Base-by-base conservation (phyloP, 2,797 vertebrate species). In the Propithecus perrieri region DNA sequence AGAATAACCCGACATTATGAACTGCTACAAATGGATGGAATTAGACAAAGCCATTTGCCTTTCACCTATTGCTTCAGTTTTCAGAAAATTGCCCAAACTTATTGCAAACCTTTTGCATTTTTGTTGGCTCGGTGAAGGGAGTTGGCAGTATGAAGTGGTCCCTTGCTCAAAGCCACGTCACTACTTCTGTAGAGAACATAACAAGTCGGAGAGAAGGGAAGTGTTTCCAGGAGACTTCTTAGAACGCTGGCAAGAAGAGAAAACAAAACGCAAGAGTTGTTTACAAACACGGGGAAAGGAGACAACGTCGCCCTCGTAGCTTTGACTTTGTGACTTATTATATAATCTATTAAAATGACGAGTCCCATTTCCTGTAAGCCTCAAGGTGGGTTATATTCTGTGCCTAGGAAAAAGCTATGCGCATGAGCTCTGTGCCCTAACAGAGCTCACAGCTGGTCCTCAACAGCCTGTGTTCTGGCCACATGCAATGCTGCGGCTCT, bases 41-140 rank as follows among this genome's bases (percentile, higher is more conserved):
- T 33, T 18, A 86, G 86, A 91, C 30, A 50, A 67, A 57, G 53
- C 18, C 57, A 8, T 78, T 71, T 89, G 67, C 80, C 92, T 97
- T 97, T 97, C 57, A 83, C 80, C 81, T 67, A 35, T 63, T 95
- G 88, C 81, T 96, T 95, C 92, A 94, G 38, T 63, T 92, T 97
- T 76, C 79, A 74, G 88, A 96, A 95, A 92, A 79, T 33, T 88
- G 57, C 93, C 91, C 81, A 41, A 65, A 91, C 76, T 8, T 50
- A 72, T 84, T 95, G 81, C 93, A 94, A 71, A 69, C 41, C n/a
- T 28, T 46, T 78, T 83, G 69, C 41, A 46, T 80, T 71, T 81
- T 46, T 28, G 15, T 67, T 95, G 85, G 90, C 96, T 63, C 65
- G 74, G 89, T 43, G 33, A 76, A 85, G 4, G 43, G 48, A 91